Evolutionary conservation across 2,888 invertebrate species (phyloP).

Genomic region (Agapostemon virescens): DNA sequence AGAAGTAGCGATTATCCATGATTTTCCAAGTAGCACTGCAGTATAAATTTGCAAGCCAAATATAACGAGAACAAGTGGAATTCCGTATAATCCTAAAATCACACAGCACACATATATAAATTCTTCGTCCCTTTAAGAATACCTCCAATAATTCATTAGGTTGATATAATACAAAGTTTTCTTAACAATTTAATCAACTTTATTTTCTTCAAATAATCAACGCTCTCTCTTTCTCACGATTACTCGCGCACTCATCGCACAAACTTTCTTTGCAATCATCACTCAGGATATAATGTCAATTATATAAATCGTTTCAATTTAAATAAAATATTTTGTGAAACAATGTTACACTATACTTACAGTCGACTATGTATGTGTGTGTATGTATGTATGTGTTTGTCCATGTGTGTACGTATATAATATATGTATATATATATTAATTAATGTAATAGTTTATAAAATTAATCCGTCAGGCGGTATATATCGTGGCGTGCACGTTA

Average conservation of each 20-base stretch:
- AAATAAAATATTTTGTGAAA: slow-evolving; percentile 44
- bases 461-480: slow-evolving; percentile 11
- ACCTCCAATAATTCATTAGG: background rate
- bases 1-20: slow-evolving; percentile 90
- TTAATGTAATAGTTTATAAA: slow-evolving; percentile 39
- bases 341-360: slow-evolving; percentile 29
- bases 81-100: slow-evolving; percentile 85
- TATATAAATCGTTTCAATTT: slow-evolving; percentile 34
- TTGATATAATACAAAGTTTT: slow-evolving; percentile 12
- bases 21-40: slow-evolving; percentile 88
- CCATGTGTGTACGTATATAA: background rate
- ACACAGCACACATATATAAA: background rate
- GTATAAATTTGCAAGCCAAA: slow-evolving; percentile 90
- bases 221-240: slow-evolving; percentile 7
- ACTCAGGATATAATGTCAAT: slow-evolving; percentile 20
- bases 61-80: slow-evolving; percentile 86
- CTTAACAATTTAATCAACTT: slow-evolving; percentile 56
- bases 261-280: slow-evolving; percentile 28
- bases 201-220: too few relatives aligned
- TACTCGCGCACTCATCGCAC: background rate
- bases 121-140: background rate
- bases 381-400: background rate
- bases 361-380: slow-evolving; percentile 11
- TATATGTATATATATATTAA: slow-evolving; percentile 27
- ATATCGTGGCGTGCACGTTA: background rate